These are phyloP conservation scores for Drosophila ironensis DNA, from an alignment of 1,140 invertebrate genomes.

Conservation along the genomic window DNA sequence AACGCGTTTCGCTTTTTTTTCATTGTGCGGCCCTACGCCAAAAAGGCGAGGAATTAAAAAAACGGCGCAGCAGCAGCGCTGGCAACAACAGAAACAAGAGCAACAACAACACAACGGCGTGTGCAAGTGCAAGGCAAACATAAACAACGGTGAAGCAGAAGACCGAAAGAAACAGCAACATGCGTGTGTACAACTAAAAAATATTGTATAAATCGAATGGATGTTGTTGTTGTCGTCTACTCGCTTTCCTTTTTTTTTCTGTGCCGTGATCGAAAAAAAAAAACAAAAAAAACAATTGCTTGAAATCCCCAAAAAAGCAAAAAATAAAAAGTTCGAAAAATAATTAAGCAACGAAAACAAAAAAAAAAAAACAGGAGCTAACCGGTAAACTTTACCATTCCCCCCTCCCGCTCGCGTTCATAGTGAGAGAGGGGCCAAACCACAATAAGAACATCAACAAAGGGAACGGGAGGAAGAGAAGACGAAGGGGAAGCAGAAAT, in stretches of 20 bases:
- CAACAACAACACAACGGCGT: constrained; percentile 49
- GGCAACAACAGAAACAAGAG: too few relatives aligned
- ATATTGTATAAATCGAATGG: constrained; percentile 36
- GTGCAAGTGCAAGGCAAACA: constrained; percentile 74
- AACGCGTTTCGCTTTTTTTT: constrained; percentile 44
- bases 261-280: constrained; percentile 1
- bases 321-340: background rate
- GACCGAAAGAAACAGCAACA: constrained; percentile 28
- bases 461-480: constrained; percentile 2
- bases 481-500: background rate
- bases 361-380: constrained; percentile 9
- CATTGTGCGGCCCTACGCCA: constrained; percentile 63
- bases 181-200: constrained; percentile 47
- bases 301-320: background rate
- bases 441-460: constrained; percentile 34
- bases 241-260: constrained; percentile 16
- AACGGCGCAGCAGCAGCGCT: constrained; percentile 43
- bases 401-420: constrained; percentile 16
- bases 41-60: constrained; percentile 72
- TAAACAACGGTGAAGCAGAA: constrained; percentile 64
- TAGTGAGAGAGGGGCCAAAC: constrained; percentile 1
- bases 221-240: constrained; percentile 33
- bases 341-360: background rate
- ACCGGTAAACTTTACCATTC: constrained; percentile 64
- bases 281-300: constrained; percentile 7